A percentile compares a stretch with the other conserved stretches of the same genome.
These are phyloP conservation scores for Rhea americana DNA, from an alignment of 2,113 vertebrate species.

Conservation along the genomic window DNA sequence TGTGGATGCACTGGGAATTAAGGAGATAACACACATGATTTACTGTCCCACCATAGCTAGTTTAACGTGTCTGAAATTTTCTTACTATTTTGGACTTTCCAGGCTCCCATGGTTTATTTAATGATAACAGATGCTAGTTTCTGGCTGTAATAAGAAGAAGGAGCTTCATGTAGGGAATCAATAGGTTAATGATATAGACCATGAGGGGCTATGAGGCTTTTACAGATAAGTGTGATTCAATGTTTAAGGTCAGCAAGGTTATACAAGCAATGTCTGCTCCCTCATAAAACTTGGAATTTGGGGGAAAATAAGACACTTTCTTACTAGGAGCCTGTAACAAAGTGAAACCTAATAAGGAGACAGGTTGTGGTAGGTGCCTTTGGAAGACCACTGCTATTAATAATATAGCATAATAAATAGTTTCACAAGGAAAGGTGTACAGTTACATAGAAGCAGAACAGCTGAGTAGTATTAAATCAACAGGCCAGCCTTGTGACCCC, in stretches of 20 bases:
- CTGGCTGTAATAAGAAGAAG: not conserved
- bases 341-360: not conserved
- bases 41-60: not conserved
- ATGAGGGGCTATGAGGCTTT: not conserved
- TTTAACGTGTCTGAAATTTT: not conserved
- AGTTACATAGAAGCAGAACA: constrained; percentile 48
- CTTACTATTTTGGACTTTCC: not conserved
- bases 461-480: constrained; percentile 60
- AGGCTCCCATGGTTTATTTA: not conserved
- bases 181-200: not conserved
- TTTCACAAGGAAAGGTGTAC: constrained; percentile 41
- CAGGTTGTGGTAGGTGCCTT: constrained; percentile 47
- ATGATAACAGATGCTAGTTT: not conserved
- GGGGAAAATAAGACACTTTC: not conserved
- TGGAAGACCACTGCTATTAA: constrained; percentile 41
- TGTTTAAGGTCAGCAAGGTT: not conserved
- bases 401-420: constrained; percentile 42
- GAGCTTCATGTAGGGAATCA: not conserved
- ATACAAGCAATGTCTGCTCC: not conserved
- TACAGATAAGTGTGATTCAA: not conserved
- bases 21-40: not conserved
- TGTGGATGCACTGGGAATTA: not conserved
- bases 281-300: not conserved
- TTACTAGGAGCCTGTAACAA: not conserved
- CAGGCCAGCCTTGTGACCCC: constrained; percentile 3